Evolutionary conservation across 2,113 vertebrate species (phyloP).

Genomic region (Poeciliopsis turrubarensis): DNA sequence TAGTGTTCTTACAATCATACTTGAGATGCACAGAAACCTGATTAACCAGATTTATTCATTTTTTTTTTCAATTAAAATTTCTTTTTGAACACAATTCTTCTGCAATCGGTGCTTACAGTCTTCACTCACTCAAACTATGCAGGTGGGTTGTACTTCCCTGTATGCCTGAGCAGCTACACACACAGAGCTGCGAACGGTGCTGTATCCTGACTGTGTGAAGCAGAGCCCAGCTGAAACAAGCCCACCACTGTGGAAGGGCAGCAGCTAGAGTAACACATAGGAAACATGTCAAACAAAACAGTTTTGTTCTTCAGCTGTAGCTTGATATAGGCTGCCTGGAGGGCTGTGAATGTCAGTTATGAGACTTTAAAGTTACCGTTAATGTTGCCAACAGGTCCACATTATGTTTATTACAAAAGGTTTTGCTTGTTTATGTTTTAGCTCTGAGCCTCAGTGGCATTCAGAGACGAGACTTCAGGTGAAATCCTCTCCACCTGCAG

Average conservation of each 20-base stretch:
- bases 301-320: slow-evolving; percentile 70
- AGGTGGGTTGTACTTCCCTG: slow-evolving; percentile 35
- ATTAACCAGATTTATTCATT: slow-evolving; percentile 40
- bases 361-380: slow-evolving; percentile 30
- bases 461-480: neutral
- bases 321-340: slow-evolving; percentile 56
- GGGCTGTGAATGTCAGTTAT: slow-evolving; percentile 51
- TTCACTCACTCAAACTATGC: slow-evolving; percentile 12
- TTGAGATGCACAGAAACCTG: neutral
- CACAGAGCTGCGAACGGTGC: slow-evolving; percentile 54
- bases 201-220: slow-evolving; percentile 30
- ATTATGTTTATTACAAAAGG: neutral
- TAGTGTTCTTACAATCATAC: slow-evolving; percentile 2
- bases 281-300: slow-evolving; percentile 68
- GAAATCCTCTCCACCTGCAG: neutral
- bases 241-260: slow-evolving; percentile 66
- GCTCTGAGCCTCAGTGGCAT: neutral
- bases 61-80: neutral
- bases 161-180: slow-evolving; percentile 41
- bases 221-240: slow-evolving; percentile 66
- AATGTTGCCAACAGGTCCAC: neutral
- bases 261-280: slow-evolving; percentile 73
- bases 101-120: slow-evolving; percentile 24
- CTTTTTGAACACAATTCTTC: slow-evolving; percentile 17
- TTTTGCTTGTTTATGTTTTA: neutral